These are phyloP conservation scores for Cyphomyrus discorhynchus DNA, from an alignment of 2,113 vertebrate species.

Conservation along the genomic window DNA sequence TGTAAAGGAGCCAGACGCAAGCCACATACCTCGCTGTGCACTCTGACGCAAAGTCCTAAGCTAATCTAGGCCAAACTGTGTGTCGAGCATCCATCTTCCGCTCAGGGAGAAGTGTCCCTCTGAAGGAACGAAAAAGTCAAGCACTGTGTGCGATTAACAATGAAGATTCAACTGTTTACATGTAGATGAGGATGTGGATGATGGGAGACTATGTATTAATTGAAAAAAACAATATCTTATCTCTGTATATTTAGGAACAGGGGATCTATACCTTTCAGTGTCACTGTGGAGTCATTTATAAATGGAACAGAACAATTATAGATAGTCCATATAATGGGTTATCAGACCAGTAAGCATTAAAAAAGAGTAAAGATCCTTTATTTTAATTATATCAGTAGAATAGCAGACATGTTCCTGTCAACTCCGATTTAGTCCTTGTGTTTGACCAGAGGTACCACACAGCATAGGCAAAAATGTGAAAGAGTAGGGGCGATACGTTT, in stretches of 20 bases:
- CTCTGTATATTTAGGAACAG: not conserved
- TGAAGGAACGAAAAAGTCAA: not conserved
- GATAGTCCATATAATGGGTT: not conserved
- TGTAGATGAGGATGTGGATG: not conserved
- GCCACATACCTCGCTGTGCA: not conserved
- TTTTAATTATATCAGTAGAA: not conserved
- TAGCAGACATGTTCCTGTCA: not conserved
- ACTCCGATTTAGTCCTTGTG: not conserved
- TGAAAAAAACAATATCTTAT: not conserved
- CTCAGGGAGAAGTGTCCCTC: not conserved
- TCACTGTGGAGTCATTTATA: not conserved
- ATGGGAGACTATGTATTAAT: not conserved
- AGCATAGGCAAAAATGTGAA: not conserved
- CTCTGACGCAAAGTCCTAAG: constrained; percentile 1
- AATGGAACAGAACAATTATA: not conserved
- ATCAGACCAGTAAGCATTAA: not conserved
- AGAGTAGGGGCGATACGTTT: not conserved
- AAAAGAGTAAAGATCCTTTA: not conserved
- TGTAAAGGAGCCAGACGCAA: not conserved
- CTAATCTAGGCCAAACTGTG: constrained; percentile 15
- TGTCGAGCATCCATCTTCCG: not conserved
- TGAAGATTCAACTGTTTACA: not conserved
- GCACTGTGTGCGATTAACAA: not conserved
- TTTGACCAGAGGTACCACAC: not conserved
- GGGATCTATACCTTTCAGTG: not conserved